Percentiles rank a stretch among this genome's conserved stretches.
Evolutionary conservation across 30 jellyfish, hydroid and myxozoan species (phyloP).

Genomic region (Phacellophora camtschatica): DNA sequence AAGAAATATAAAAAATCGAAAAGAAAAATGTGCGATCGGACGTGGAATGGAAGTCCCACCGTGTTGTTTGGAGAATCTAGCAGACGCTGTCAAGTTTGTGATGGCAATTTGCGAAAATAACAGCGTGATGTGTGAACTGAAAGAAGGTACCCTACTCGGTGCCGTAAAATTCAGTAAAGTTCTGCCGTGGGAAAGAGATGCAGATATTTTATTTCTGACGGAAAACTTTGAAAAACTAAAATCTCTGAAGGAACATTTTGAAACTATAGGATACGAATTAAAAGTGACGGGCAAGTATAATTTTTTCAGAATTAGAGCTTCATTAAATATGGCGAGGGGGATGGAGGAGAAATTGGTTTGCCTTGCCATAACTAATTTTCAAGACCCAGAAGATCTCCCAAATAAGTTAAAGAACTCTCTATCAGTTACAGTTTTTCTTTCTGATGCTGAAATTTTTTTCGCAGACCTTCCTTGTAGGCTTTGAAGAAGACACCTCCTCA

Average conservation of each 20-base stretch:
- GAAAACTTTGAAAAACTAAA: conserved; percentile 50
- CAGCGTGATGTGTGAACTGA: conserved; percentile 59
- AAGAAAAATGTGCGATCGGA: conserved; percentile 42
- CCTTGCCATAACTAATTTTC: too few relatives aligned
- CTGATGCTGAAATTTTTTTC: too few relatives aligned
- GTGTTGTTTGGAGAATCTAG: conserved; percentile 80
- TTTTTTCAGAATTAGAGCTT: not conserved
- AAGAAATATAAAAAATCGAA: conserved; percentile 14
- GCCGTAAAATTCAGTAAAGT: conserved; percentile 67
- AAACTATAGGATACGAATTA: conserved; percentile 35
- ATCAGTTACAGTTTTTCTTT: too few relatives aligned
- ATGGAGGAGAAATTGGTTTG: too few relatives aligned
- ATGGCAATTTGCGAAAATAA: conserved; percentile 32
- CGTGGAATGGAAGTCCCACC: conserved; percentile 98
- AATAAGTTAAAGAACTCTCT: too few relatives aligned
- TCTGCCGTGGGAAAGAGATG: conserved; percentile 96
- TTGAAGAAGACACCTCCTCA: too few relatives aligned
- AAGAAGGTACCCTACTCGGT: conserved; percentile 90
- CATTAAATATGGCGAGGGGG: too few relatives aligned
- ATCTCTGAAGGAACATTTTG: not conserved
- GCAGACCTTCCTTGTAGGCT: too few relatives aligned
- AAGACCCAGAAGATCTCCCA: too few relatives aligned
- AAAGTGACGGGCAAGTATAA: conserved; percentile 29
- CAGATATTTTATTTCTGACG: conserved; percentile 83
- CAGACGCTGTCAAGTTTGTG: conserved; percentile 70